Conservation (phyloP, 2,888 invertebrate species). For the Drosophila yooni region DNA sequence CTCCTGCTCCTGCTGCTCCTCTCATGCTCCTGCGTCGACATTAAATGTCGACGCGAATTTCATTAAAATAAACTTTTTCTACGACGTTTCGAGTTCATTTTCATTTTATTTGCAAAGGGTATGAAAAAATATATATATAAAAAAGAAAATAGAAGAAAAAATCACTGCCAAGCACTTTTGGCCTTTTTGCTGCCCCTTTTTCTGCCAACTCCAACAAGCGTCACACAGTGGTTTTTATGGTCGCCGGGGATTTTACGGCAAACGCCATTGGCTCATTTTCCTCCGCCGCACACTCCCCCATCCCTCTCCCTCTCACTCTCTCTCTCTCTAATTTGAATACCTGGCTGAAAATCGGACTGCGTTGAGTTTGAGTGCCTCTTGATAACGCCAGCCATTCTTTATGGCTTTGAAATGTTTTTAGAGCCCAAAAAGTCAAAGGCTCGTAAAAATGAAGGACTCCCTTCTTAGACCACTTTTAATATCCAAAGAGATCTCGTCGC, state of each 20-base stretch:
- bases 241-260: slow-evolving; percentile 72
- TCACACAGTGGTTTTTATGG: slow-evolving; percentile 70
- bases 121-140: slow-evolving; percentile 4
- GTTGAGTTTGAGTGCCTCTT: slow-evolving; percentile 45
- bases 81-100: slow-evolving; percentile 75
- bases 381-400: slow-evolving; percentile 73
- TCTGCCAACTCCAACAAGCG: slow-evolving; percentile 22
- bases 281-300: background rate
- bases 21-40: slow-evolving; percentile 37
- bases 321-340: slow-evolving; percentile 72
- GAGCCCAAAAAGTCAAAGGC: slow-evolving; percentile 54
- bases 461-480: slow-evolving; percentile 54
- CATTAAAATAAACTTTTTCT: slow-evolving; percentile 80
- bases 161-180: slow-evolving; percentile 73
- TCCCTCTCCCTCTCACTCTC: background rate
- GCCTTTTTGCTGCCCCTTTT: slow-evolving; percentile 51
- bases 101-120: slow-evolving; percentile 70
- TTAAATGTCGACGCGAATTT: slow-evolving; percentile 80
- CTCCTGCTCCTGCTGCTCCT: background rate
- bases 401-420: slow-evolving; percentile 76
- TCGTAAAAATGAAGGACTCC: slow-evolving; percentile 58
- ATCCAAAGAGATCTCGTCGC: slow-evolving; percentile 32
- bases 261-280: slow-evolving; percentile 70
- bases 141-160: slow-evolving; percentile 41
- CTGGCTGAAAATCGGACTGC: slow-evolving; percentile 53